A percentile compares a stretch with the other conserved stretches of the same genome.
phyloP scores from a whole-genome alignment of 1,140 invertebrate species.

The Pseudomyrmex pallidus region DNA sequence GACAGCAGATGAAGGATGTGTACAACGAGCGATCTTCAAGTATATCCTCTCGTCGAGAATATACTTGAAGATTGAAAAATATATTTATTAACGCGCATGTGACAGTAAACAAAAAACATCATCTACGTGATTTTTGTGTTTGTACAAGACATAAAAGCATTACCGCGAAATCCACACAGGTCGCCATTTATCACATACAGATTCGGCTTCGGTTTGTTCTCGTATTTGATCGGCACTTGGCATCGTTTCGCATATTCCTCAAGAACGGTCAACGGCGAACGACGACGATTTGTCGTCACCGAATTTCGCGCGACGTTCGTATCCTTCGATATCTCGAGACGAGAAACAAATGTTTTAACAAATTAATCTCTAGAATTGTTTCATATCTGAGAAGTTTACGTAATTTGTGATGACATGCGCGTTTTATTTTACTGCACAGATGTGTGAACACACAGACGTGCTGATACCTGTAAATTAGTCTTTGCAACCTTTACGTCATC shows the following conservation, averaged over 20 bases:
- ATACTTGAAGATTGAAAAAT: background rate
- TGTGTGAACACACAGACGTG: background rate
- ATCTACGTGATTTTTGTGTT: background rate
- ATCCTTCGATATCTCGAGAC: constrained; percentile 32
- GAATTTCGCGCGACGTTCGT: constrained; percentile 14
- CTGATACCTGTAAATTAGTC: background rate
- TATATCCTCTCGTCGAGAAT: no score
- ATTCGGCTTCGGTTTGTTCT: constrained; percentile 44
- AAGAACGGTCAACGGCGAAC: constrained; percentile 47
- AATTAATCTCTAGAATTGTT: background rate
- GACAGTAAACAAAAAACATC: background rate
- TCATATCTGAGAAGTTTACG: no score
- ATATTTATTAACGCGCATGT: background rate
- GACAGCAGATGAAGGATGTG: no score
- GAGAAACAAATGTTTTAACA: background rate
- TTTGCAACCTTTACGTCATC: constrained; percentile 3
- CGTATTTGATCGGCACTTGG: constrained; percentile 38
- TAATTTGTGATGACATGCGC: no score
- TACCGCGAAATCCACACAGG: constrained; percentile 63
- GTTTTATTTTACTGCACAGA: no score
- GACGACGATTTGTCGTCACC: background rate
- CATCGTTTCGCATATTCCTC: constrained; percentile 64
- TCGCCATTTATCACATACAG: constrained; percentile 62
- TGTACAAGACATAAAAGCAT: constrained; percentile 6
- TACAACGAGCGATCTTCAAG: no score